These are phyloP conservation scores for Dasyornis broadbenti DNA, from an alignment of 2,113 vertebrate species.

Conservation along the genomic window DNA sequence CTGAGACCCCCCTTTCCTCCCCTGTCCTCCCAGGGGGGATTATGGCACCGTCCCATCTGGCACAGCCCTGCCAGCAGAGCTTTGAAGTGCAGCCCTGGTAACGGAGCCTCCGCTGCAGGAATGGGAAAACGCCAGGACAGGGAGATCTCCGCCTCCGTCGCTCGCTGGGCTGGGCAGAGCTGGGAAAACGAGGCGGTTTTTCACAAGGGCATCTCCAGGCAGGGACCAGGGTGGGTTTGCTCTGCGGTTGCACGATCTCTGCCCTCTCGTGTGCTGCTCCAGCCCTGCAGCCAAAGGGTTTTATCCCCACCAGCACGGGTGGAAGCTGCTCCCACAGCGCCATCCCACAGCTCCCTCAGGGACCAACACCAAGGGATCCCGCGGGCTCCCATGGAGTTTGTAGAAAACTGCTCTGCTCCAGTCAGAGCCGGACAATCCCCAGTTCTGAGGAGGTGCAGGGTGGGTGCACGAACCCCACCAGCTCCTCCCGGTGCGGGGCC, in stretches of 20 bases:
- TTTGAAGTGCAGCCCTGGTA: constrained; percentile 20
- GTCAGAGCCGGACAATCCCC: not conserved
- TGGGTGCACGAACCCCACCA: not conserved
- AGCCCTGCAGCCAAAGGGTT: not conserved
- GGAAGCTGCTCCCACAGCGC: not conserved
- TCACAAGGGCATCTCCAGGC: accelerated
- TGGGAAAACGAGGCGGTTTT: accelerated
- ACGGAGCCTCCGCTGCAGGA: not conserved
- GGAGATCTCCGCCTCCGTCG: accelerated
- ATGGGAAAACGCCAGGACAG: not conserved
- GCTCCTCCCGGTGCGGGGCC: not conserved
- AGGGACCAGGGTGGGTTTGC: not conserved
- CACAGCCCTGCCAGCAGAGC: not conserved
- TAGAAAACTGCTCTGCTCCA: too few relatives aligned
- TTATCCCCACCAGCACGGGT: not conserved
- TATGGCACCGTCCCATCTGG: not conserved
- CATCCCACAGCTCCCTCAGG: not conserved
- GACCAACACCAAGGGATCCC: not conserved
- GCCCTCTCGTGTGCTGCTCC: not conserved
- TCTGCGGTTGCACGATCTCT: not conserved
- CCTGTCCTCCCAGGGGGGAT: not conserved
- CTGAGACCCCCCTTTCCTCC: not conserved
- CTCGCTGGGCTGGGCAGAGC: not conserved
- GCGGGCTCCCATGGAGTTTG: too few relatives aligned
- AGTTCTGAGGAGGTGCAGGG: not conserved